phyloP scores from a whole-genome alignment of 2,113 vertebrate species.

The Phyllopteryx taeniolatus region DNA sequence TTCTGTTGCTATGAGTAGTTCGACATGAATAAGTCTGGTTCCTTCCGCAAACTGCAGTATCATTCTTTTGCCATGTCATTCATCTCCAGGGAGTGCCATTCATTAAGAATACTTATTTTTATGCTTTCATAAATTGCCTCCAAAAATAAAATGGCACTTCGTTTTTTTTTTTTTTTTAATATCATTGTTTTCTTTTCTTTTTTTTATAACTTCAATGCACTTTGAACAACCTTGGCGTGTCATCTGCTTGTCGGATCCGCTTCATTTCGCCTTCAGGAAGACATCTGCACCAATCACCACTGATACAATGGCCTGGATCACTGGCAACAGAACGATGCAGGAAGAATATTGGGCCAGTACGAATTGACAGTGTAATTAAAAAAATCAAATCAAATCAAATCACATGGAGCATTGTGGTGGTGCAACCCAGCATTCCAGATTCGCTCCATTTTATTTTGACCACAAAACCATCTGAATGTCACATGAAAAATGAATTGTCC shows the following conservation, averaged over 20 bases:
- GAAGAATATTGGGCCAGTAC: not conserved
- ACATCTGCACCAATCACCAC: not conserved
- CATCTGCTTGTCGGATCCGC: not conserved
- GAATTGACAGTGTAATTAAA: not conserved
- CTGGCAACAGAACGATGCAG: not conserved
- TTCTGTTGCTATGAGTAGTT: too few relatives aligned
- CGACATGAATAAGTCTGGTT: too few relatives aligned
- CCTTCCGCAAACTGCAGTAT: too few relatives aligned
- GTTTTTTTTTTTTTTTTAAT: too few relatives aligned
- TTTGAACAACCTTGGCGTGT: not conserved
- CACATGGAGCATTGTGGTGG: slow-evolving; percentile 19
- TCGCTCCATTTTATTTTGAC: slow-evolving; percentile 31
- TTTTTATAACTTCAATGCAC: not conserved
- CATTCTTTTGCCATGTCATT: too few relatives aligned
- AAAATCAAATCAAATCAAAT: slow-evolving; percentile 10
- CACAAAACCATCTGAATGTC: slow-evolving; percentile 48
- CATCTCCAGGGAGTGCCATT: too few relatives aligned
- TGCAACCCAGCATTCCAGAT: slow-evolving; percentile 22
- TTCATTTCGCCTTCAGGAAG: not conserved
- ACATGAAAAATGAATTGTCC: slow-evolving; percentile 53
- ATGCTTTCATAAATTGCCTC: too few relatives aligned
- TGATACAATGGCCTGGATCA: not conserved
- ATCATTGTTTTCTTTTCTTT: not conserved
- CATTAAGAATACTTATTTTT: too few relatives aligned
- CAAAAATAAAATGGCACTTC: too few relatives aligned